These are phyloP conservation scores for Prostheceraeus crozeri DNA, from an alignment of 2,888 invertebrate genomes.

Conservation along the genomic window DNA sequence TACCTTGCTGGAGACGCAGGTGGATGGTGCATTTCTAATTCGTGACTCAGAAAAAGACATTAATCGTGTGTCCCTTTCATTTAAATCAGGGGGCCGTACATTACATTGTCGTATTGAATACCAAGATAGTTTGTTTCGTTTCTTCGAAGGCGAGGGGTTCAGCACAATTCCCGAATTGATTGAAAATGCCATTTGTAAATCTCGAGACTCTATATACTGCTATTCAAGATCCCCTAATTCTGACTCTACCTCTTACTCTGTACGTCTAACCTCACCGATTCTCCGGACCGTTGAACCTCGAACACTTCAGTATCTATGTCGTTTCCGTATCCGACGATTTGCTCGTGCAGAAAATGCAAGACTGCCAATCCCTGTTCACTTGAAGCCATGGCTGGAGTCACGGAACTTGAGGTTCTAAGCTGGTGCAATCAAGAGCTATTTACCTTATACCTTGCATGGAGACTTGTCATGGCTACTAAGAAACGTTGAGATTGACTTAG, in stretches of 20 bases:
- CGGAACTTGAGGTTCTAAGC: too few relatives aligned
- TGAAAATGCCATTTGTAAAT: slow-evolving; percentile 18
- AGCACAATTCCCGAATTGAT: slow-evolving; percentile 26
- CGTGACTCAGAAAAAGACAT: slow-evolving; percentile 33
- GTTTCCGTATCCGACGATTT: slow-evolving; percentile 28
- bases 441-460: too few relatives aligned
- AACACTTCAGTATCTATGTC: slow-evolving; percentile 31
- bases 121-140: neutral
- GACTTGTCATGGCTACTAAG: too few relatives aligned
- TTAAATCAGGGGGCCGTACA: slow-evolving; percentile 30
- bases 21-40: slow-evolving; percentile 36
- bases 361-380: neutral
- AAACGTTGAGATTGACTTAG: too few relatives aligned
- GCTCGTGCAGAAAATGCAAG: neutral
- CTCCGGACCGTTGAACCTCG: slow-evolving; percentile 17
- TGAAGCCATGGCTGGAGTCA: neutral
- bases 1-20: neutral
- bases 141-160: slow-evolving; percentile 15
- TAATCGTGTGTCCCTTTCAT: slow-evolving; percentile 36
- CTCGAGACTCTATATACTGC: slow-evolving; percentile 22
- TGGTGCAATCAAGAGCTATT: too few relatives aligned
- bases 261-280: slow-evolving; percentile 30
- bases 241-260: slow-evolving; percentile 11
- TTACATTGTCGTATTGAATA: slow-evolving; percentile 34
- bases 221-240: slow-evolving; percentile 29